phyloP scores from a whole-genome alignment of 2,888 invertebrate species.

The Ptychoptera albimana region DNA sequence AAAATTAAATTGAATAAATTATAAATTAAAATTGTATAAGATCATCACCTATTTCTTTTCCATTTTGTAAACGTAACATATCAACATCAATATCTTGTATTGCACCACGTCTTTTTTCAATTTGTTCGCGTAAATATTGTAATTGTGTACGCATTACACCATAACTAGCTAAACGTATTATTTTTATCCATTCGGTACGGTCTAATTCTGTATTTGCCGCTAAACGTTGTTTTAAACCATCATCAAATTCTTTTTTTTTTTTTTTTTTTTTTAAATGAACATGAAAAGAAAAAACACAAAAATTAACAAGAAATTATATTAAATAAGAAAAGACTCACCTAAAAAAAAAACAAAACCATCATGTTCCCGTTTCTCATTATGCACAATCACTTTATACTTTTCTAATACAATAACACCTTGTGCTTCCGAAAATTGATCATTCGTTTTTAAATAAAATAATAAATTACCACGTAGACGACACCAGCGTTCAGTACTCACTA shows the following conservation, averaged over 20 bases:
- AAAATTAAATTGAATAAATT: neutral
- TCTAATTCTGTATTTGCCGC: slow-evolving; percentile 67
- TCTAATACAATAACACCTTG: slow-evolving; percentile 78
- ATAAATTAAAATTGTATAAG: slow-evolving; percentile 27
- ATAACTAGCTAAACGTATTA: slow-evolving; percentile 71
- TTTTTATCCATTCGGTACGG: slow-evolving; percentile 71
- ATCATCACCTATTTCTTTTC: slow-evolving; percentile 47
- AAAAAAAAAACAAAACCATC: slow-evolving; percentile 69
- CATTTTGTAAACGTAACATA: slow-evolving; percentile 51
- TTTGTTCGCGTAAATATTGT: slow-evolving; percentile 36
- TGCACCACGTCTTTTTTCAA: slow-evolving; percentile 43
- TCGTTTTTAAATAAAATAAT: slow-evolving; percentile 81
- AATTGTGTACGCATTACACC: slow-evolving; percentile 65
- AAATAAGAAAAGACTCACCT: slow-evolving; percentile 36
- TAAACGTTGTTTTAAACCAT: slow-evolving; percentile 65
- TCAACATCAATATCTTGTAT: slow-evolving; percentile 44
- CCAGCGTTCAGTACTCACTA: slow-evolving; percentile 71
- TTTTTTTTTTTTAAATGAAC: no score
- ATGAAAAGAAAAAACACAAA: slow-evolving; percentile 10
- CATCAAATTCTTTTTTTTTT: slow-evolving; percentile 55
- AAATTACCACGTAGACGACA: slow-evolving; percentile 85
- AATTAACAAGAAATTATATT: neutral
- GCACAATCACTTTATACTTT: slow-evolving; percentile 61
- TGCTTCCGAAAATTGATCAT: slow-evolving; percentile 77
- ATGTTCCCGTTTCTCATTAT: slow-evolving; percentile 38